Evolutionary conservation across 2,113 vertebrate species (phyloP).

Genomic region (Eurypyga helias): DNA sequence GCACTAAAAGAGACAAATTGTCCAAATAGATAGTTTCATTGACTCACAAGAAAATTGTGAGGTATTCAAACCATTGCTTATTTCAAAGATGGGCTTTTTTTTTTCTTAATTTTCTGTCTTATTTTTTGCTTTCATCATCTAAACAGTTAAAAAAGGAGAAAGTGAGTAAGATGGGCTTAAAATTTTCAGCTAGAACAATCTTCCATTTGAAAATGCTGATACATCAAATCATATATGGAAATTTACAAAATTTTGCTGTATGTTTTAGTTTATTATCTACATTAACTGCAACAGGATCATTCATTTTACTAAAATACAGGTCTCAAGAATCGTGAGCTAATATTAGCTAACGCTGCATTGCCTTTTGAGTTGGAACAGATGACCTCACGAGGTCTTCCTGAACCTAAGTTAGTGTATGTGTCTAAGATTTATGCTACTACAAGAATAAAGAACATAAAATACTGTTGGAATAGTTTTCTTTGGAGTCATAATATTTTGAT

Average conservation of each 20-base stretch:
- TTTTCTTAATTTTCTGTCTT: not conserved
- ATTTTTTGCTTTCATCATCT: not conserved
- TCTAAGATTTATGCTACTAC: not conserved
- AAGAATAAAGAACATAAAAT: not conserved
- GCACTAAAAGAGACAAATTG: not conserved
- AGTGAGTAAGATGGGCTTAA: fast-evolving
- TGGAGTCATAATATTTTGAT: not conserved
- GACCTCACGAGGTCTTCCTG: not conserved
- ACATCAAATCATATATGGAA: not conserved
- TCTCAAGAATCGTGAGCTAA: not conserved
- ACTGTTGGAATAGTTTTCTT: not conserved
- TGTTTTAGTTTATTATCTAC: not conserved
- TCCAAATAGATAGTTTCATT: not conserved
- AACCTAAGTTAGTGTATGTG: not conserved
- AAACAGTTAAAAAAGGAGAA: not conserved
- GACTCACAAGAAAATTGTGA: not conserved
- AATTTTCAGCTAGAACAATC: not conserved
- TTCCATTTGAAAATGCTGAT: not conserved
- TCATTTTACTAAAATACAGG: not conserved
- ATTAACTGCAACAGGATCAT: not conserved
- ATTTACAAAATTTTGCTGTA: not conserved
- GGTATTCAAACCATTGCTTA: not conserved
- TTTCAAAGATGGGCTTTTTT: not conserved
- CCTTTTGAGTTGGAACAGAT: not conserved
- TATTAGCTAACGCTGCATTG: not conserved